These are phyloP conservation scores for Siniperca chuatsi DNA, from an alignment of 2,113 vertebrate species.

Conservation along the genomic window DNA sequence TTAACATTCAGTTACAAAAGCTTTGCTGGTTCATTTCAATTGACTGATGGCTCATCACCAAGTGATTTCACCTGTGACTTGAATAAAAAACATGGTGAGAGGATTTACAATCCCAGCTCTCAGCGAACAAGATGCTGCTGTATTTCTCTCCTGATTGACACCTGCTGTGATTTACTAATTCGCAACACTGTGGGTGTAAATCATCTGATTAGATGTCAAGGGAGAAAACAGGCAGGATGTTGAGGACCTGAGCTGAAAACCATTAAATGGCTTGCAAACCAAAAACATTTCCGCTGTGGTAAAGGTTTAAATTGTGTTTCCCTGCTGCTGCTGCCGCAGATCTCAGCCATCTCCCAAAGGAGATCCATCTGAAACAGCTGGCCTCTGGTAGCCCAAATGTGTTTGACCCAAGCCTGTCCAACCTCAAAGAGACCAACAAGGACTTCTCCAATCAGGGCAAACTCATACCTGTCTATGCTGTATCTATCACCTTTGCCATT, in stretches of 20 bases:
- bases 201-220: neutral
- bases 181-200: neutral
- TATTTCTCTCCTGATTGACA: neutral
- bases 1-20: constrained; percentile 86
- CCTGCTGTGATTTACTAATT: neutral
- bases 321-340: constrained; percentile 83
- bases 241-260: neutral
- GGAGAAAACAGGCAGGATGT: neutral
- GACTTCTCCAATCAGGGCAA: constrained; percentile 79
- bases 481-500: constrained; percentile 83
- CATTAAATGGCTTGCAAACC: neutral
- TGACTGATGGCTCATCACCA: constrained; percentile 82
- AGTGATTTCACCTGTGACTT: constrained; percentile 83
- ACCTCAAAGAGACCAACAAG: constrained; percentile 83
- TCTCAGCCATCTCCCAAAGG: constrained; percentile 83
- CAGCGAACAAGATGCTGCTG: neutral
- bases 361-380: constrained; percentile 85
- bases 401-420: constrained; percentile 83
- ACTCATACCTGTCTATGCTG: constrained; percentile 82
- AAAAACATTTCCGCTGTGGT: neutral
- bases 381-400: constrained; percentile 85
- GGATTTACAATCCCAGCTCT: neutral
- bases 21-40: constrained; percentile 85
- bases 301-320: neutral
- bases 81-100: constrained; percentile 75